Evolutionary conservation across 2,888 invertebrate genomes (phyloP).

Genomic region (Drosophila meridionalis): DNA sequence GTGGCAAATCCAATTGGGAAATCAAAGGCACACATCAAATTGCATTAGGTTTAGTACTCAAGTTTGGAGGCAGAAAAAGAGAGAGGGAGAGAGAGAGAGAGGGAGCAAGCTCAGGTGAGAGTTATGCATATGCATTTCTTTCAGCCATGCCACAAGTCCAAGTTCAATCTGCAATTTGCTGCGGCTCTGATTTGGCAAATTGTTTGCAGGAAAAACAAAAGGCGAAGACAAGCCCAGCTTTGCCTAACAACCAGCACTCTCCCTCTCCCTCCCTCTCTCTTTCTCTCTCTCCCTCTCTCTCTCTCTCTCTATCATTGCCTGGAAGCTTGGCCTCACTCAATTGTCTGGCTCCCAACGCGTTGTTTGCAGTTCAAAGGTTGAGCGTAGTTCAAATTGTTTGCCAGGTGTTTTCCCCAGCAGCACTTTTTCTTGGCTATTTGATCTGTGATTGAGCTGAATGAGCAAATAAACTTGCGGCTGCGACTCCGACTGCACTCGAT

Average conservation of each 20-base stretch:
- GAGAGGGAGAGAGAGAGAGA: not conserved
- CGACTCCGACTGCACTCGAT: conserved; percentile 39
- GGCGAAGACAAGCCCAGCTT: conserved; percentile 56
- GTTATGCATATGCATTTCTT: conserved; percentile 73
- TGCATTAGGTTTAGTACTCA: conserved; percentile 48
- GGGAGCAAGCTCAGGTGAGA: conserved; percentile 13
- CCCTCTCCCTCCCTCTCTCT: too few relatives aligned
- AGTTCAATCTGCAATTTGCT: conserved; percentile 65
- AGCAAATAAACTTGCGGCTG: conserved; percentile 71
- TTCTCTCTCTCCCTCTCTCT: not conserved
- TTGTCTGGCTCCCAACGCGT: conserved; percentile 50
- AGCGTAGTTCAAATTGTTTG: conserved; percentile 76
- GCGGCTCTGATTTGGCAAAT: conserved; percentile 67
- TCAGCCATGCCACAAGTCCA: conserved; percentile 24
- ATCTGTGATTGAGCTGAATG: conserved; percentile 76
- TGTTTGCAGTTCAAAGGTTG: conserved; percentile 67
- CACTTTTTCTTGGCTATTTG: conserved; percentile 70
- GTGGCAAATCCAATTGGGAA: conserved; percentile 67
- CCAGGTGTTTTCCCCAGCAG: conserved; percentile 64
- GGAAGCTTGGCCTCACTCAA: conserved; percentile 40
- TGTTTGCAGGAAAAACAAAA: conserved; percentile 70
- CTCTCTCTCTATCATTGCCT: conserved; percentile 33
- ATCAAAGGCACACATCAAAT: conserved; percentile 70
- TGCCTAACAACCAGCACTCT: conserved; percentile 20
- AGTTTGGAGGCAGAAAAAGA: not conserved